Base-by-base conservation (phyloP, 2,888 invertebrate species). In the Eristalis intricaria region DNA sequence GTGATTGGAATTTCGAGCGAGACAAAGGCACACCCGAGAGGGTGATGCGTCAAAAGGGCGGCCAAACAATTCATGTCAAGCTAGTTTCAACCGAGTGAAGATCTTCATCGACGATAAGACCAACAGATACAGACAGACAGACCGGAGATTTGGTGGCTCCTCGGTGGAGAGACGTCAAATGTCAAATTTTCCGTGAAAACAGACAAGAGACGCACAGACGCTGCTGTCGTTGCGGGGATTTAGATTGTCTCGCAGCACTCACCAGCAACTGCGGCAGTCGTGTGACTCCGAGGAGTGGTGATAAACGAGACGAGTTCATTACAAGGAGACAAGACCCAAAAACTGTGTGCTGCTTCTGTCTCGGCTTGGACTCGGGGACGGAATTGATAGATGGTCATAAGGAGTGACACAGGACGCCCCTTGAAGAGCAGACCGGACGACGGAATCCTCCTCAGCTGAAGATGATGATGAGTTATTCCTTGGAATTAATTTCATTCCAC, bases 301-400 rank as follows among this genome's bases (percentile, higher is more conserved):
- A 50, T 50, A 8, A 19, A 50, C 50, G 50, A 50, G 50, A 19
- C 19, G 8, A 19, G 50, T 50, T 50, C 50, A 50, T 50, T 50
- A 43, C 43, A n/a, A n/a, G 43, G 43, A 43, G 43, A n/a, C n/a
- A n/a, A n/a, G n/a, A n/a, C n/a, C n/a, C n/a, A n/a, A n/a, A n/a
- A n/a, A n/a, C n/a, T n/a, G n/a, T n/a, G n/a, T n/a, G n/a, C n/a
- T n/a, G 11, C 35, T 35, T 35, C 35, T 35, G 1, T 11, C 35
- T 32, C 10, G 35, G 11, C 11, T 35, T 10, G 35, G 4, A 4
- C 11, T 35, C 38, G 13, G 38, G 1, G 8, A 13, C 38, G 38
- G 76, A 64, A 73, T 82, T 82, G 85, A 85, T 85, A 74, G 85
- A 85, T 77, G 82, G 64, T 73, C 77, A 50, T 85, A 76, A 76